Evolutionary conservation across 2,797 vertebrate genomes (phyloP).

Genomic region (Benthosema pterotum): DNA sequence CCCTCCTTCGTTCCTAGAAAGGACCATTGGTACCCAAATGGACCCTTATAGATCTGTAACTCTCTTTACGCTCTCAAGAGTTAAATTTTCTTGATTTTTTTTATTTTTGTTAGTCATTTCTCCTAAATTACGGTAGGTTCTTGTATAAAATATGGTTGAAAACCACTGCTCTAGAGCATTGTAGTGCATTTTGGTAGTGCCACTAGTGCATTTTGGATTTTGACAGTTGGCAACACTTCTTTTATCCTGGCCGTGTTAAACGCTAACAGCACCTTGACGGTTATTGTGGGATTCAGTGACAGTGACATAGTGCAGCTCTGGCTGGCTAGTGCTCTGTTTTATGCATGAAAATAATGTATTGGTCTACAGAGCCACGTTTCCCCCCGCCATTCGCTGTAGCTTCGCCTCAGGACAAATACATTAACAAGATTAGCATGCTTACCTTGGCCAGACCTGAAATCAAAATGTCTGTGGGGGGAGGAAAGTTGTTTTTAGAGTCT

Average conservation of each 20-base stretch:
- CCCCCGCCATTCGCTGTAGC: slow-evolving; percentile 16
- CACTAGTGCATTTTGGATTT: too few species aligned
- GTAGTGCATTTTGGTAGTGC: neutral
- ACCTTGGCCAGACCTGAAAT: slow-evolving; percentile 31
- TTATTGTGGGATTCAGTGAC: slow-evolving; percentile 16
- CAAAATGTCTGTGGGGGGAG: slow-evolving; percentile 15
- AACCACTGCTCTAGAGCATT: too few species aligned
- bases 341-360: slow-evolving; percentile 36
- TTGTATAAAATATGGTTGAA: too few species aligned
- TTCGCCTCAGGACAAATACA: slow-evolving; percentile 38
- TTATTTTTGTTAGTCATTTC: too few species aligned
- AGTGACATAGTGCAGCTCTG: slow-evolving; percentile 27
- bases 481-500: neutral
- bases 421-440: slow-evolving; percentile 35
- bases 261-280: slow-evolving; percentile 10
- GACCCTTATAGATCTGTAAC: too few species aligned
- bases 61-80: too few species aligned
- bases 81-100: too few species aligned
- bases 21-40: too few species aligned
- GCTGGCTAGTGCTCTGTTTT: slow-evolving; percentile 15
- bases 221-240: too few species aligned
- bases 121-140: too few species aligned
- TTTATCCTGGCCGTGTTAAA: neutral
- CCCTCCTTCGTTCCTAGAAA: too few species aligned
- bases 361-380: slow-evolving; percentile 28